Conservation (phyloP, 2,113 vertebrate genomes). For the Herpetotheres cachinnans region DNA sequence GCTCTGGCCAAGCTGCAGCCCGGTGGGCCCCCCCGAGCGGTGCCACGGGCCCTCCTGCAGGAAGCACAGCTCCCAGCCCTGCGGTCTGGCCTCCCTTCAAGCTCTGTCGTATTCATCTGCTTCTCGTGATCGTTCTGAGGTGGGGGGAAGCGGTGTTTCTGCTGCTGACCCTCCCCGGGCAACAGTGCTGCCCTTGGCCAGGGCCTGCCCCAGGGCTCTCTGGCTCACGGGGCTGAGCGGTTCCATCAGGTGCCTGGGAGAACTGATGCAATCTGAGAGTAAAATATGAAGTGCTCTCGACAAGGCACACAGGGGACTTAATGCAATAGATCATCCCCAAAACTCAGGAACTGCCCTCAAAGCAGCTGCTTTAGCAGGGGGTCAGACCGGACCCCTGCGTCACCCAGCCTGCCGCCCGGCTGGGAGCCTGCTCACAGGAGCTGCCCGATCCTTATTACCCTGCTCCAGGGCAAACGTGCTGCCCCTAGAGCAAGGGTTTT, state of each 20-base stretch:
- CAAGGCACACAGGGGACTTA: not conserved
- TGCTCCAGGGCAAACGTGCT: not conserved
- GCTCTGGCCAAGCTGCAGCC: not conserved
- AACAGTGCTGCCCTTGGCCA: not conserved
- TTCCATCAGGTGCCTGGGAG: not conserved
- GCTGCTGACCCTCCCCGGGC: not conserved
- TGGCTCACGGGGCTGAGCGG: accelerated
- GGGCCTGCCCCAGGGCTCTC: not conserved
- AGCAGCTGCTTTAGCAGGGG: not conserved
- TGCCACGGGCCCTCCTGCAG: not conserved
- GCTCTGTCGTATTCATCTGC: not conserved
- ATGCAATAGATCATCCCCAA: not conserved
- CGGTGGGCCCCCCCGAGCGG: accelerated
- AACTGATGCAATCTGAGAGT: not conserved
- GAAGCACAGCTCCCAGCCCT: not conserved
- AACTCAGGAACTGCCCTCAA: not conserved
- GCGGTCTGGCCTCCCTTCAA: not conserved
- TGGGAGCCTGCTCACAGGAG: not conserved
- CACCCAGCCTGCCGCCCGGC: not conserved
- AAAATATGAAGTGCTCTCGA: accelerated
- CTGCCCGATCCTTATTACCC: not conserved
- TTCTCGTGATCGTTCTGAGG: not conserved
- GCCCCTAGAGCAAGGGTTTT: not conserved
- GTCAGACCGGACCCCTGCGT: accelerated
- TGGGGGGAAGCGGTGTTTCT: not conserved